phyloP scores from a whole-genome alignment of 2,797 vertebrate genomes.

The Thunnus albacares region DNA sequence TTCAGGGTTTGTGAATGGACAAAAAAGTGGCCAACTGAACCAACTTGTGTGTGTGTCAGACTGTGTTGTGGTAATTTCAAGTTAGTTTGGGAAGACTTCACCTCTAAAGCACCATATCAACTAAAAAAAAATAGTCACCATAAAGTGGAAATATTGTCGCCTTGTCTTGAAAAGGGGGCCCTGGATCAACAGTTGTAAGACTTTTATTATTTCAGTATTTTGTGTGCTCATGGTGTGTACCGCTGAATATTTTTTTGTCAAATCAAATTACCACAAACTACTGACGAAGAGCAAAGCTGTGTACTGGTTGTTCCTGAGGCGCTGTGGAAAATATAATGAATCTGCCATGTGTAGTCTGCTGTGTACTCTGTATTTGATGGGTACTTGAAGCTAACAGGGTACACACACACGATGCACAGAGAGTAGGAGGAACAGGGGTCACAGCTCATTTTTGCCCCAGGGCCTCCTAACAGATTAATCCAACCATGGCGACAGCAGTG shows the following conservation, averaged over 20 bases:
- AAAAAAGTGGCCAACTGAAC: too few species aligned
- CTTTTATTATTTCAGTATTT: not conserved
- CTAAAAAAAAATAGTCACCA: not conserved
- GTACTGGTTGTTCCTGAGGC: not conserved
- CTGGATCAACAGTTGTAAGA: not conserved
- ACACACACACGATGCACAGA: too few species aligned
- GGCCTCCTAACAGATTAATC: not conserved
- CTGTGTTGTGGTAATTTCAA: too few species aligned
- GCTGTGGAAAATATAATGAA: not conserved
- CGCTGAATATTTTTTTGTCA: too few species aligned
- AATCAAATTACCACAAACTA: not conserved
- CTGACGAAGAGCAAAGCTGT: not conserved
- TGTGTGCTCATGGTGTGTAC: too few species aligned
- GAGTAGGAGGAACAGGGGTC: conserved; percentile 1
- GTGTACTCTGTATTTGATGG: not conserved
- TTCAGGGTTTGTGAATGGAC: too few species aligned
- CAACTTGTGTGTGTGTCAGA: too few species aligned
- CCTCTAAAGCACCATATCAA: not conserved
- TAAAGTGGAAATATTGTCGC: too few species aligned
- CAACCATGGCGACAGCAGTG: conserved; percentile 1
- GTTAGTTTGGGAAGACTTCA: too few species aligned
- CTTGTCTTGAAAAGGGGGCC: too few species aligned
- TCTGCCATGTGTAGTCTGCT: not conserved
- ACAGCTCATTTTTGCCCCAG: not conserved
- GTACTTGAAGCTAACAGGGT: not conserved